Evolutionary conservation across 1,140 invertebrate genomes (phyloP).

Genomic region (Sipha flava): DNA sequence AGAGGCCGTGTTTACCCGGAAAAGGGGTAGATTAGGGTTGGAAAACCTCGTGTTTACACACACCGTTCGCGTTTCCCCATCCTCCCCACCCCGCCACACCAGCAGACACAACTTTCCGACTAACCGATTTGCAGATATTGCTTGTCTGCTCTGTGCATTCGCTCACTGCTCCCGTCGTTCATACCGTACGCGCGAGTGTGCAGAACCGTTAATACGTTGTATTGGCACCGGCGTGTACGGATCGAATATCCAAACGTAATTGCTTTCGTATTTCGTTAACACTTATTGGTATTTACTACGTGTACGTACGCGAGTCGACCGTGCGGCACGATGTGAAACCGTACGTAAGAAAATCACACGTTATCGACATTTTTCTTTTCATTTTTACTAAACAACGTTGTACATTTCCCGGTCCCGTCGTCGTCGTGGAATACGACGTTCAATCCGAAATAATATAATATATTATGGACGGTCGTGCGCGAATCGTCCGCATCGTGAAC

Average conservation of each 20-base stretch:
- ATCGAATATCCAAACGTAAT: conserved; percentile 7
- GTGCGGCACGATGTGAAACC: no score
- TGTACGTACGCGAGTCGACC: no score
- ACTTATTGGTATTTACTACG: neutral
- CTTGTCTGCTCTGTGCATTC: no score
- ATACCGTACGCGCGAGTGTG: neutral
- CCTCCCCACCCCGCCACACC: neutral
- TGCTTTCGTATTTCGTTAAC: neutral
- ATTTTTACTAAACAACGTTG: no score
- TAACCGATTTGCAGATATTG: conserved; percentile 4
- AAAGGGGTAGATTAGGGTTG: conserved; percentile 22
- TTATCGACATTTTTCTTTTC: no score
- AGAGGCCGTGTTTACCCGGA: conserved; percentile 17
- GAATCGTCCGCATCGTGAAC: neutral
- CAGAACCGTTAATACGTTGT: neutral
- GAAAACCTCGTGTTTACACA: conserved; percentile 23
- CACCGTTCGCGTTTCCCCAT: neutral
- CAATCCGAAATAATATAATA: neutral
- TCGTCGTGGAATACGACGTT: no score
- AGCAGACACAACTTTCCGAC: neutral
- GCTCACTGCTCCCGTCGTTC: no score
- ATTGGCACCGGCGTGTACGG: neutral
- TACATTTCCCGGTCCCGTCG: no score
- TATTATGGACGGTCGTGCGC: neutral
- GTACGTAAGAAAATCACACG: no score